Conservation (phyloP, 2,113 vertebrate genomes). For the Hippoglossus stenolepis region DNA sequence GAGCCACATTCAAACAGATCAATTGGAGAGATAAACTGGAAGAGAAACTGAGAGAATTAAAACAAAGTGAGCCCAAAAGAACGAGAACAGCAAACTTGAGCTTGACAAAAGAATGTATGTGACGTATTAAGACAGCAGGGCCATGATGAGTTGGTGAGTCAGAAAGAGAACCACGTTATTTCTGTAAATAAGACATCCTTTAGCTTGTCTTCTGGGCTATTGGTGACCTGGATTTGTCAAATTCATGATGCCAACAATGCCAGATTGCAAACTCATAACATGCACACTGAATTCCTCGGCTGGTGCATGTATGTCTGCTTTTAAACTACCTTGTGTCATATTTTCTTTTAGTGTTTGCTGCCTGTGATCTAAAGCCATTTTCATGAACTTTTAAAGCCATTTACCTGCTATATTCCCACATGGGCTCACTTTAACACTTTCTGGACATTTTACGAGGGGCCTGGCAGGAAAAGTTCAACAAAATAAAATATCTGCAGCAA, state of each 20-base stretch:
- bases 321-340: neutral
- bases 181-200: slow-evolving; percentile 26
- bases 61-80: slow-evolving; percentile 18
- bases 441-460: too few relatives aligned
- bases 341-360: too few relatives aligned
- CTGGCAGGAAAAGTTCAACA: too few relatives aligned
- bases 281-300: neutral
- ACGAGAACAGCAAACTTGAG: neutral
- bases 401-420: too few relatives aligned
- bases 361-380: too few relatives aligned
- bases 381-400: too few relatives aligned
- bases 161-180: slow-evolving; percentile 13
- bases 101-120: slow-evolving; percentile 39
- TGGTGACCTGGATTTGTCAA: slow-evolving; percentile 44
- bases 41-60: neutral
- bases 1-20: slow-evolving; percentile 9
- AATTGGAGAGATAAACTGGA: slow-evolving; percentile 11
- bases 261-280: neutral
- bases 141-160: slow-evolving; percentile 29
- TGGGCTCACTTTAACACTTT: too few relatives aligned
- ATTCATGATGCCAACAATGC: slow-evolving; percentile 16
- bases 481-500: too few relatives aligned
- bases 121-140: slow-evolving; percentile 17
- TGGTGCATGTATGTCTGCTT: too few relatives aligned
- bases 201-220: slow-evolving; percentile 9